A percentile compares a stretch with the other conserved stretches of the same genome.
phyloP scores from a whole-genome alignment of 2,113 vertebrate genomes.

The Neomonachus schauinslandi region DNA sequence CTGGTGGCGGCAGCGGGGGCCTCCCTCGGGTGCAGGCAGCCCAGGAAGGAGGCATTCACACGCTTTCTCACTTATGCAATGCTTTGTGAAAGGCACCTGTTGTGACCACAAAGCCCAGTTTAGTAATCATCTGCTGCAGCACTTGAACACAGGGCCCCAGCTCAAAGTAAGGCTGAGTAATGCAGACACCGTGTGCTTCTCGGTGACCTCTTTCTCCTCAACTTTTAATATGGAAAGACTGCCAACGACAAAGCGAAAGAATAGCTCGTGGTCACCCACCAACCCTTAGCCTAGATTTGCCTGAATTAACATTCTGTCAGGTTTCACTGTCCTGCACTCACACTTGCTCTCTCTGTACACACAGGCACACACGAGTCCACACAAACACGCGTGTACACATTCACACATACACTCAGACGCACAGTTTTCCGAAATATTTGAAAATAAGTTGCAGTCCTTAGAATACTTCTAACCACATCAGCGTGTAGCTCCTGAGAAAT shows the following conservation, averaged over 20 bases:
- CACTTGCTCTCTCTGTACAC: not conserved
- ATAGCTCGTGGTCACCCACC: not conserved
- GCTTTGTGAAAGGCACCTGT: not conserved
- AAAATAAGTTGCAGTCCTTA: not conserved
- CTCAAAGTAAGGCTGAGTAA: no score
- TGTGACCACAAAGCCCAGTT: not conserved
- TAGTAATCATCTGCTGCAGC: rapidly evolving
- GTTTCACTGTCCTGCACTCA: not conserved
- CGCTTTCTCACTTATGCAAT: rapidly evolving
- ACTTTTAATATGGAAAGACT: not conserved
- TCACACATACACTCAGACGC: rapidly evolving
- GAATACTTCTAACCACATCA: no score
- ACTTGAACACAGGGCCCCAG: not conserved
- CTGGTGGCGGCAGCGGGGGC: rapidly evolving
- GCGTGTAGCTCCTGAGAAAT: rapidly evolving
- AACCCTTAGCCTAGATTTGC: not conserved
- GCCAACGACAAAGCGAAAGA: not conserved
- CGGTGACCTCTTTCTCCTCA: not conserved
- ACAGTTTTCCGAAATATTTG: not conserved
- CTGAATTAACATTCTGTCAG: rapidly evolving
- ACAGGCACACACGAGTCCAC: not conserved
- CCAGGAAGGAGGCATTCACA: rapidly evolving
- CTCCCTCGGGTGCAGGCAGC: rapidly evolving
- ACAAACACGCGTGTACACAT: no score
- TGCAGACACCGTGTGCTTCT: rapidly evolving